Evolutionary conservation across 2,888 invertebrate genomes (phyloP), one percentile per base, ranked within the genome.

Genomic region (Allolobophora icterica): DNA sequence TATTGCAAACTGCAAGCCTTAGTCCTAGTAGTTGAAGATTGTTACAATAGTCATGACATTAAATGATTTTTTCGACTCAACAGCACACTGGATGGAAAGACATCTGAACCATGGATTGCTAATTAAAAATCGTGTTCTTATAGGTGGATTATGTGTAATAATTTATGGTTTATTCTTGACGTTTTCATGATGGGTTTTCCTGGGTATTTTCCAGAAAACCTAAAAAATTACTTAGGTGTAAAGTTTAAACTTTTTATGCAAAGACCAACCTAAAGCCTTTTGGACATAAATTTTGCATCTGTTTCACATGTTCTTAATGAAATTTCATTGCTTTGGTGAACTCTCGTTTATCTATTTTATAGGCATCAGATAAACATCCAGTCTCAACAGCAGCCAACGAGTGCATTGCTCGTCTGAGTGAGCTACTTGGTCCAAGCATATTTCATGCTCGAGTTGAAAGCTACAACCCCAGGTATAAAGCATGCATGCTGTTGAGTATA

Each of bases 361-460:
- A 35, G 35, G 58, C 45, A n/a, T 21, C 91, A 33, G 58, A 90
- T 87, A 87, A 87, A 38, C 87, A 35, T 35, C 87, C 87, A 35
- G 87, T 87, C 19, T 95, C 96, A 19, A 95, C 95, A 92, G 96
- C 96, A 33, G 96, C 96, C 35, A 95, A 95, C 92, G 95, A 96
- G 90, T 96, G 96, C 93, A 93, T 96, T 84, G 94, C 94, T 91
- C 94, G 95, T 91, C 94, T 96, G 52, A 94, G 95, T 84, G 93
- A 94, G n/a, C 94, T 95, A 91, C 93, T 96, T 17, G 96, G 96
- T 5, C 95, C 96, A 13, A 95, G 95, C 90, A 96, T 96, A 91
- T 94, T 96, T 35, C 93, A 96, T 90, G 96, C 96, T 5, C 94
- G 96, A 92, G 95, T 96, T 35, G 96, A 96, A 93, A 95, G 95